These are phyloP conservation scores for Geococcyx californianus DNA, from an alignment of 2,113 vertebrate species.

Conservation along the genomic window DNA sequence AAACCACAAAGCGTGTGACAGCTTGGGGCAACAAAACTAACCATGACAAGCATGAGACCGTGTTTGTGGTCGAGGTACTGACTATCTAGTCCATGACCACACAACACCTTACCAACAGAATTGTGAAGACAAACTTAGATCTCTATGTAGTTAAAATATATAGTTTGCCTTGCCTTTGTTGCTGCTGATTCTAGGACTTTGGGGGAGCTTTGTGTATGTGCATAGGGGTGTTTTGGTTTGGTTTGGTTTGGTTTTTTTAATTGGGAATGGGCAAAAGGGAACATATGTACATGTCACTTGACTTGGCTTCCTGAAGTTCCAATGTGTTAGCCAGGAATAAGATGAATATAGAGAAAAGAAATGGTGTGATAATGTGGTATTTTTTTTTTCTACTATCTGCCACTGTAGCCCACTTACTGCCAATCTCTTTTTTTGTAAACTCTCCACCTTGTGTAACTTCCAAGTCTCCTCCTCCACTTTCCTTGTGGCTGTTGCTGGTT, in stretches of 20 bases:
- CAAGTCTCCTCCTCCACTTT: neutral
- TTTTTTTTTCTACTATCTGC: neutral
- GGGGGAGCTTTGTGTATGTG: neutral
- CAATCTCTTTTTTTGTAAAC: neutral
- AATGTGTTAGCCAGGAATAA: neutral
- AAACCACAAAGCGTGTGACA: conserved; percentile 25
- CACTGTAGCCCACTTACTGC: neutral
- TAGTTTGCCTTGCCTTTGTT: neutral
- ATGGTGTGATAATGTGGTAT: neutral
- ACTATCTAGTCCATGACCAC: neutral
- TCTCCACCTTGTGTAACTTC: neutral
- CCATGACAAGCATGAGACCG: neutral
- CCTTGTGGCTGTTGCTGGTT: neutral
- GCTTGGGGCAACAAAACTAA: neutral
- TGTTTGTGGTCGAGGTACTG: neutral
- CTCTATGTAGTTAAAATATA: neutral
- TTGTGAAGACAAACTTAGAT: neutral
- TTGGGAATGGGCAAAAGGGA: neutral
- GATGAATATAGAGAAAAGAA: neutral
- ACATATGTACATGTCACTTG: neutral
- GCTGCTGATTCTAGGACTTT: neutral
- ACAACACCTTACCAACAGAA: neutral
- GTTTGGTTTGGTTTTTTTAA: neutral
- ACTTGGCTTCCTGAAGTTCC: neutral
- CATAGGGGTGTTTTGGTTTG: neutral